A percentile compares a stretch with the other conserved stretches of the same genome.
Evolutionary conservation across 2,888 invertebrate species (phyloP).

Genomic region (Dryobotodes eremita): DNA sequence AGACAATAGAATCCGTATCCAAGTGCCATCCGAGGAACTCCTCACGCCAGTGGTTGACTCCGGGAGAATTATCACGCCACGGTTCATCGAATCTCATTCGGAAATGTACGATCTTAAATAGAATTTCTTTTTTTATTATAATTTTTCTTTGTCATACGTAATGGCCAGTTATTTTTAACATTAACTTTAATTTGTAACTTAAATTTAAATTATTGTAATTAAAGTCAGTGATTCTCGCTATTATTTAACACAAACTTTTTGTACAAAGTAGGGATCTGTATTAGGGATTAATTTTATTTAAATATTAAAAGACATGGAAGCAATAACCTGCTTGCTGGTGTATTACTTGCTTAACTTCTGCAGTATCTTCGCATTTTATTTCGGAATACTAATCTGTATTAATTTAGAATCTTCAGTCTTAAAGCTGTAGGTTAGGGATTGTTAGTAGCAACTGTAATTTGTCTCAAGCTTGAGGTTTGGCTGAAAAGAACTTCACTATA

Average conservation of each 20-base stretch:
- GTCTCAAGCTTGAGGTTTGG: constrained; percentile 3
- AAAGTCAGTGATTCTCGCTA: constrained; percentile 47
- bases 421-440: constrained; percentile 43
- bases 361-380: constrained; percentile 57
- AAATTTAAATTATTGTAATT: constrained; percentile 38
- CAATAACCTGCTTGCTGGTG: constrained; percentile 32
- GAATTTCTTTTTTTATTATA: constrained; percentile 44
- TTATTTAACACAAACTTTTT: constrained; percentile 56
- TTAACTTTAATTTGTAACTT: constrained; percentile 19
- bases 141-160: constrained; percentile 13
- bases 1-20: constrained; percentile 94
- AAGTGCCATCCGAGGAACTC: constrained; percentile 93
- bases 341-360: constrained; percentile 35
- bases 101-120: constrained; percentile 86
- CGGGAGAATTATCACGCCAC: constrained; percentile 87
- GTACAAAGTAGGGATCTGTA: constrained; percentile 60
- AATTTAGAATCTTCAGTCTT: constrained; percentile 20
- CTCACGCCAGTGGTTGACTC: constrained; percentile 92
- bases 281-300: constrained; percentile 48
- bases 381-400: constrained; percentile 26
- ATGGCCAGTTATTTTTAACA: constrained; percentile 61
- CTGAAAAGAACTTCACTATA: constrained; percentile 6
- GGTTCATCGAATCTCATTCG: constrained; percentile 84
- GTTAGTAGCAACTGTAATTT: constrained; percentile 22
- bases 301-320: constrained; percentile 47